These are phyloP conservation scores for Syngnathus rostellatus DNA, from an alignment of 2,797 vertebrate genomes.

Conservation along the genomic window DNA sequence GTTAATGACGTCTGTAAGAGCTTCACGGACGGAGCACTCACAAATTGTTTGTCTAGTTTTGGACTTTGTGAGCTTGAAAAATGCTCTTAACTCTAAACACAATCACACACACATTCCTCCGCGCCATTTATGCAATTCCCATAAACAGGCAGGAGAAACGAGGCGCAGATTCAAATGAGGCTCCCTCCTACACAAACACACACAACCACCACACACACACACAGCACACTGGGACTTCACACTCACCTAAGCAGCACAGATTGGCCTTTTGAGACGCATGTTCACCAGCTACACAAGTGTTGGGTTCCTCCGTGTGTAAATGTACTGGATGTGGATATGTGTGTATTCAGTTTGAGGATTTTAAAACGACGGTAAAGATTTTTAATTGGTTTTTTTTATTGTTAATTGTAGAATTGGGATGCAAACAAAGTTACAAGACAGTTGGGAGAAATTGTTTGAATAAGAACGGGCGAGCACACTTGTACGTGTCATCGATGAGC, in stretches of 20 bases:
- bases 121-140: slow-evolving; percentile 38
- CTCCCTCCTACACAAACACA: slow-evolving; percentile 35
- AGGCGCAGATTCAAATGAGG: slow-evolving; percentile 44
- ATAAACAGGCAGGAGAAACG: slow-evolving; percentile 46
- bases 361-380: background rate
- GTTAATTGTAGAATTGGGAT: background rate
- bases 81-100: slow-evolving; percentile 3
- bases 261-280: slow-evolving; percentile 32
- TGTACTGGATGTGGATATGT: background rate
- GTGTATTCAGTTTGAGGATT: background rate
- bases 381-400: background rate
- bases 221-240: slow-evolving; percentile 44
- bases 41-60: background rate
- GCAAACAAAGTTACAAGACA: background rate
- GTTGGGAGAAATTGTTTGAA: too few species aligned
- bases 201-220: slow-evolving; percentile 27
- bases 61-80: background rate
- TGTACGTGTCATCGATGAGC: too few species aligned
- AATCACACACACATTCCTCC: slow-evolving; percentile 14
- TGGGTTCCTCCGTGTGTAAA: slow-evolving; percentile 1
- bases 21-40: background rate
- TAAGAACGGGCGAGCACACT: too few species aligned
- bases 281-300: slow-evolving; percentile 19
- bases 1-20: background rate
- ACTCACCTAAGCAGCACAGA: slow-evolving; percentile 46